Evolutionary conservation across 2,113 vertebrate genomes (phyloP), one percentile per base, ranked within the genome.

Genomic region (Balaeniceps rex): DNA sequence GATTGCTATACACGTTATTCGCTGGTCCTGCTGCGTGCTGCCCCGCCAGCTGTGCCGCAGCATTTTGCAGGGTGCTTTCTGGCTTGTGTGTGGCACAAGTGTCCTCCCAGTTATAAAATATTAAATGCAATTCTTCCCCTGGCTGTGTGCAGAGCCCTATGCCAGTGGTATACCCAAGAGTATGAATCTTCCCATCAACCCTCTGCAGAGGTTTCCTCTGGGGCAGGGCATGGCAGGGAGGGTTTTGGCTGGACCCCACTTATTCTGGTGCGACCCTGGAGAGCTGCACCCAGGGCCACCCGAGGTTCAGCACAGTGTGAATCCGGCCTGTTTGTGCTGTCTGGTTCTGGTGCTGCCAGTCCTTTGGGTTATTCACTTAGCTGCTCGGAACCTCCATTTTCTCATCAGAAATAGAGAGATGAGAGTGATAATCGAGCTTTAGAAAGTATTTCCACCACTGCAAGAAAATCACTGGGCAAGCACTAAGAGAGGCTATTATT

Each of bases 231-330:
- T 25, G 40, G 26, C 22, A 49, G 52, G 40, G 52, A 66, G 38
- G 13, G 24, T 17, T 58, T 85, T 49, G 31, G 15, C 36, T 61
- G 31, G n/a, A 42, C 28, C 40, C 11, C 36, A 13, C 16, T 82
- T 29, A 12, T 44, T 72, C 14, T 14, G 1, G 23, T 34, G 36
- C 2, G 11, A 58, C 9, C 7, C 24, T 40, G 13, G 47, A 71
- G 34, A 71, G 24, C 57, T 80, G 18, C 19, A 87, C 33, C 24
- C 55, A 38, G 36, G 26, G 9, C 25, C 40, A 36, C 14, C 2
- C 2, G 11, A n/a, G 6, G 33, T 64, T 79, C 60, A 42, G 11
- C 4, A 5, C 0, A 0, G 14, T 0, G 0, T 63, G 69, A 87
- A 49, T 12, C 11, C 1, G 36, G 25, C 38, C 36, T 44, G 42